These are phyloP conservation scores for Neomorphus geoffroyi DNA, from an alignment of 2,797 vertebrate species.

Conservation along the genomic window DNA sequence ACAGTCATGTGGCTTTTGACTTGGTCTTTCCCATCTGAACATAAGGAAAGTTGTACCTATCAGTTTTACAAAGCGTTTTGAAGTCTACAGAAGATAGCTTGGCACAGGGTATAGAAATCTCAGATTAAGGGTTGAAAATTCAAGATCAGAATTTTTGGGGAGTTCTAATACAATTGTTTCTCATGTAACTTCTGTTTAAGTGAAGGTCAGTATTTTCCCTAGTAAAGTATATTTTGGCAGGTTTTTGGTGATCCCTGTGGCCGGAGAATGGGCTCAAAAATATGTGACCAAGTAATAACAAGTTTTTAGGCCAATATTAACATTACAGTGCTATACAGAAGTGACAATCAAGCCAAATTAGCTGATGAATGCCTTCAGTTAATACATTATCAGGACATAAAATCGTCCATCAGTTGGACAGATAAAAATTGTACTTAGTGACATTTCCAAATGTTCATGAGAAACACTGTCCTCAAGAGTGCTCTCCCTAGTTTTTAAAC, in stretches of 20 bases:
- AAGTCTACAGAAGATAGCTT: background rate
- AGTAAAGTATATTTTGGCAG: background rate
- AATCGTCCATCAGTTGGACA: background rate
- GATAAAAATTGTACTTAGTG: background rate
- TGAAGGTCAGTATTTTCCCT: fast-evolving
- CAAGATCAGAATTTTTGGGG: background rate
- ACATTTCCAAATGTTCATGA: background rate
- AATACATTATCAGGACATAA: background rate
- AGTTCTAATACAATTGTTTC: background rate
- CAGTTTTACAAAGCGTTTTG: background rate
- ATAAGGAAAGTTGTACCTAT: background rate
- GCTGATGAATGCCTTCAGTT: background rate
- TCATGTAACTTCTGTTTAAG: background rate
- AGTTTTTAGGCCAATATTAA: background rate
- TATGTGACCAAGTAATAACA: background rate
- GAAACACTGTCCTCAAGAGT: background rate
- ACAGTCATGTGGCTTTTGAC: background rate
- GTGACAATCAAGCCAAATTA: background rate
- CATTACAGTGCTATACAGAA: background rate
- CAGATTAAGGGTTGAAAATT: background rate
- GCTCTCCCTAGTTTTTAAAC: background rate
- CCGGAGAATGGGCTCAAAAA: background rate
- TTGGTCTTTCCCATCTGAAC: background rate
- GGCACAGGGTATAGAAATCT: fast-evolving
- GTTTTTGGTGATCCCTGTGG: background rate